Conservation (phyloP, 2,888 invertebrate species). For the Pocota personata region DNA sequence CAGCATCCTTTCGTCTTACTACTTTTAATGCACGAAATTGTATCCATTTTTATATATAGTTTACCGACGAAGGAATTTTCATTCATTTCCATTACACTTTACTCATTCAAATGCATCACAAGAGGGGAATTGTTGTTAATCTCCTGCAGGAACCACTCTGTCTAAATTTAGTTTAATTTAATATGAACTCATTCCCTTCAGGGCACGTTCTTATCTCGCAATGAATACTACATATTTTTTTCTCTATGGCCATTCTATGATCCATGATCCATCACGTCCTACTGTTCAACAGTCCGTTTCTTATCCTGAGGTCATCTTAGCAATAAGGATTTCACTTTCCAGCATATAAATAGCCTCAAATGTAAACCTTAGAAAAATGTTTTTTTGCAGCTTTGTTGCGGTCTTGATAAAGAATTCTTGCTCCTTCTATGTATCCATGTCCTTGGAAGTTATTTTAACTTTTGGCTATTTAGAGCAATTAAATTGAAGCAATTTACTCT, state of each 20-base stretch:
- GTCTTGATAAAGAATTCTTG: neutral
- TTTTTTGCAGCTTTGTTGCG: neutral
- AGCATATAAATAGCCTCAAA: conserved; percentile 16
- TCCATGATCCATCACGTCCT: conserved; percentile 34
- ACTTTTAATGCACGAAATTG: too few relatives aligned
- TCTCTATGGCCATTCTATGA: neutral
- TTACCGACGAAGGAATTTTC: neutral
- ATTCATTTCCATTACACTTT: neutral
- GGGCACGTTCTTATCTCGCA: neutral
- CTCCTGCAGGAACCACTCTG: neutral
- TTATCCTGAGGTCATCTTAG: conserved; percentile 13
- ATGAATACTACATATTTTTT: neutral
- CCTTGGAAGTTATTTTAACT: neutral
- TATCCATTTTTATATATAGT: neutral
- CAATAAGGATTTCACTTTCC: conserved; percentile 2
- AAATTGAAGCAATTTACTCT: neutral
- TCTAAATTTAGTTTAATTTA: conserved; percentile 11
- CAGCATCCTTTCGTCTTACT: too few relatives aligned
- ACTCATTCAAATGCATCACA: neutral
- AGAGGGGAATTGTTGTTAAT: neutral
- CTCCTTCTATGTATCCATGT: neutral
- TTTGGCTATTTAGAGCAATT: conserved; percentile 14
- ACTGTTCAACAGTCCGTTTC: neutral
- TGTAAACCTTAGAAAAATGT: neutral
- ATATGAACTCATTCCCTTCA: neutral